Base-by-base conservation (phyloP, 2,113 vertebrate genomes). In the Columba janthina region DNA sequence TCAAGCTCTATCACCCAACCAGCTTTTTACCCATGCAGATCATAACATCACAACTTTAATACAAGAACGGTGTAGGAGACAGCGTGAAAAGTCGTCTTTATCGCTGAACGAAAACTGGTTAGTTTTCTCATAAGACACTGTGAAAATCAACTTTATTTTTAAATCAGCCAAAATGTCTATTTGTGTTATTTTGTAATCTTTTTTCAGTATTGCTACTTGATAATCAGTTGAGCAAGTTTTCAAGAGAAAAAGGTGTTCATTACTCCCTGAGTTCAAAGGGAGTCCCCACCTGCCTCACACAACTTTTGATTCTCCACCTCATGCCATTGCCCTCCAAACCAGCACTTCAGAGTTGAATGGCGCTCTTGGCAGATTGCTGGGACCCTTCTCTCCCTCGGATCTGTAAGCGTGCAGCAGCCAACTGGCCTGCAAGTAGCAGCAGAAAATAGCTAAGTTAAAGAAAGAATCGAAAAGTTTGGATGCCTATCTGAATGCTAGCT, bases 401-500 rank as follows among this genome's bases (percentile, higher is more conserved):
- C 51, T 64, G 28, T 56, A 32, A 66, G 72, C 11, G 42, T 34
- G 56, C 93, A 94, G 89, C 94, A 94, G 94, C 80, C 93, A 96
- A 91, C 77, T 95, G 94, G 80, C 89, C 91, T 73, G 44, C 16
- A 16, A 91, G 70, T 69, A 96, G 80, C 74, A 57, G 77, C 58
- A 79, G 54, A 72, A 91, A 94, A 79, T 24, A 66, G 54, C 11
- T 32, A 34, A 79, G 57, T 60, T 91, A 92, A 91, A 96, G 85
- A 82, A 92, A 94, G 65, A 26, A 3, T 32, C 24, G 4, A 89
- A 66, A 95, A 94, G 84, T 88, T 94, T 89, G 84, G 87, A 89
- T 89, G 95, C 62, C 81, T 73, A 73, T 95, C 87, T 92, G 87
- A 95, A 94, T 89, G 36, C 76, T 94, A 85, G 84, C 84, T 89